Evolutionary conservation across 2,797 vertebrate genomes (phyloP).

Genomic region (Glossophaga mutica): DNA sequence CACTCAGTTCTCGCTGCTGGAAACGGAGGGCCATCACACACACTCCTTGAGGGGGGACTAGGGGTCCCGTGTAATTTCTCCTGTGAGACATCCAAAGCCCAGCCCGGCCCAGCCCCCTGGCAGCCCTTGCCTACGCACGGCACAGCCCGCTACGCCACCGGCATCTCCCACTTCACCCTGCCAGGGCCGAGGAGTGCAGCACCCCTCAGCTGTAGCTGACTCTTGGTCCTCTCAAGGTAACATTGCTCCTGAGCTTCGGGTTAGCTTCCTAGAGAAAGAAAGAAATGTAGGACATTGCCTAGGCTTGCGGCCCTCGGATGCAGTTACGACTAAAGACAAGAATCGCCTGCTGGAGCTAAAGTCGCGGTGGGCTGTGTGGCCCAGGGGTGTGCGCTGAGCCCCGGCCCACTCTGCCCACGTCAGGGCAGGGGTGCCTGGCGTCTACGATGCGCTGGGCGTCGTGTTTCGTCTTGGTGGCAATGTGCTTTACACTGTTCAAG

Average conservation of each 20-base stretch:
- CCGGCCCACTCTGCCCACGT: fast-evolving
- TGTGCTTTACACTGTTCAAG: not conserved
- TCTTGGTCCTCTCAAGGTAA: not conserved
- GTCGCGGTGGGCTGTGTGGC: fast-evolving
- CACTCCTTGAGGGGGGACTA: not conserved
- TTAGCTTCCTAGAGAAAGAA: not conserved
- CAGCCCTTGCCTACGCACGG: not conserved
- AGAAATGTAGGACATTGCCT: not conserved
- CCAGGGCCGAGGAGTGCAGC: not conserved
- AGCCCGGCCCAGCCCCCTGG: not conserved
- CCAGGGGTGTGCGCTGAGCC: fast-evolving
- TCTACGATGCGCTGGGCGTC: not conserved
- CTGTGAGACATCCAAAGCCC: not conserved
- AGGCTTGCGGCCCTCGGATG: not conserved
- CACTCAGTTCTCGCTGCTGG: not conserved
- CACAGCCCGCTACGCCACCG: fast-evolving
- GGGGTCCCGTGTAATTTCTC: not conserved
- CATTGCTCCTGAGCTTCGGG: not conserved
- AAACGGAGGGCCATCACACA: not conserved
- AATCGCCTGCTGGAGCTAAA: not conserved
- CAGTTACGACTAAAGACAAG: not conserved
- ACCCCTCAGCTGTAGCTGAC: not conserved
- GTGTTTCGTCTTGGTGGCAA: not conserved
- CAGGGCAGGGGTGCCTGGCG: not conserved
- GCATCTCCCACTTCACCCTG: not conserved